A percentile compares a stretch with the other conserved stretches of the same genome.
Conservation (phyloP, 2,797 vertebrate genomes). For the Sebastes aleutianus region DNA sequence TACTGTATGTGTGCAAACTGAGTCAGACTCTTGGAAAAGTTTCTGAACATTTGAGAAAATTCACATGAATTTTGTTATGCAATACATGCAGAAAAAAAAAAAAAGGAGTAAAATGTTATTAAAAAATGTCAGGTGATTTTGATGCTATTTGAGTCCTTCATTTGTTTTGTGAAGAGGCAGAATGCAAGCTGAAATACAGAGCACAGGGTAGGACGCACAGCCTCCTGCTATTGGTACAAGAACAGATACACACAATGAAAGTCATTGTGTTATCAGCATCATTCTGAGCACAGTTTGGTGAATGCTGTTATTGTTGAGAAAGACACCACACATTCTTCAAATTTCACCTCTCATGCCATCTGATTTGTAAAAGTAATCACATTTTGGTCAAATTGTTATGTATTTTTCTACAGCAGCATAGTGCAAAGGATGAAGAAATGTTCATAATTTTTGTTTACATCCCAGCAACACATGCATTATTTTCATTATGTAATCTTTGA, state of each 20-base stretch:
- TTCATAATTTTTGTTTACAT: conserved; percentile 6
- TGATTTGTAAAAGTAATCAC: not conserved
- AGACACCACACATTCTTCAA: conserved; percentile 6
- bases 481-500: conserved; percentile 14
- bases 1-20: conserved; percentile 16
- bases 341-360: not conserved
- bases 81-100: conserved; percentile 18
- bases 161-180: conserved; percentile 18
- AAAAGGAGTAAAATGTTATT: not conserved
- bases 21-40: not conserved
- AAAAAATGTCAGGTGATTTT: not conserved
- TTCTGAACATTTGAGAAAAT: not conserved
- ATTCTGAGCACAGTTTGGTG: conserved; percentile 1
- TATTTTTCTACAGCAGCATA: not conserved
- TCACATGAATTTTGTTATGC: not conserved
- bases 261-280: conserved; percentile 11
- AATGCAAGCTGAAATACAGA: conserved; percentile 34
- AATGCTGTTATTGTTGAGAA: conserved; percentile 1
- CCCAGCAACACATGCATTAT: conserved; percentile 21
- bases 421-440: not conserved
- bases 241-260: conserved; percentile 37
- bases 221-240: conserved; percentile 2
- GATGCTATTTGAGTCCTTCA: not conserved
- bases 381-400: not conserved
- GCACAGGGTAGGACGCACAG: not conserved